Conservation (phyloP, 2,888 invertebrate genomes). For the Ectobius pallidus region DNA sequence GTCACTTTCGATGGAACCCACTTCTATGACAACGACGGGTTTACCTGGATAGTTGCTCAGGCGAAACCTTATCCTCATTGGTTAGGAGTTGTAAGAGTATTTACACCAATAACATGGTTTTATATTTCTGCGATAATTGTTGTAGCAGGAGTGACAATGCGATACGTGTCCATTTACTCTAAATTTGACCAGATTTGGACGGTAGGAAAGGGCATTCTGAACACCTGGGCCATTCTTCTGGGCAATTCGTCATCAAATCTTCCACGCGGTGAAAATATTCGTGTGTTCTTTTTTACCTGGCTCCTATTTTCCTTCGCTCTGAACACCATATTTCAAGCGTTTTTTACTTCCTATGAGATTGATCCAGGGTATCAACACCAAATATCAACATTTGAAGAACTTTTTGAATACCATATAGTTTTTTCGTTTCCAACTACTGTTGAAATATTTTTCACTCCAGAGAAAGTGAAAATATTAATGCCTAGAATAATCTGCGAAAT, state of each 20-base stretch:
- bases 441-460: not conserved
- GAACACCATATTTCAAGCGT: slow-evolving; percentile 5
- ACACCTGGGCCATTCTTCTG: not conserved
- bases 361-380: not conserved
- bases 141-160: not conserved
- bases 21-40: not conserved
- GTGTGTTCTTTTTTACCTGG: slow-evolving; percentile 9
- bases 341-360: not conserved
- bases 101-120: not conserved
- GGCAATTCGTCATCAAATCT: not conserved
- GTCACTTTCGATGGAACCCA: not conserved
- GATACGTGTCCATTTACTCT: not conserved
- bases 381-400: not conserved
- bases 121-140: not conserved
- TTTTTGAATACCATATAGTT: not conserved
- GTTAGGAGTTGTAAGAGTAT: slow-evolving; percentile 3
- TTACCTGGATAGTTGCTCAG: not conserved
- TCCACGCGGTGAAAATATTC: not conserved
- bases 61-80: not conserved
- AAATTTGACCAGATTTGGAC: not conserved
- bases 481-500: not conserved
- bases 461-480: not conserved
- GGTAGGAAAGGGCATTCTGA: not conserved
- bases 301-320: not conserved
- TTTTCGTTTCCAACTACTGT: not conserved